These are phyloP conservation scores for Coracopsis vasa DNA, from an alignment of 2,113 vertebrate species.

Conservation along the genomic window DNA sequence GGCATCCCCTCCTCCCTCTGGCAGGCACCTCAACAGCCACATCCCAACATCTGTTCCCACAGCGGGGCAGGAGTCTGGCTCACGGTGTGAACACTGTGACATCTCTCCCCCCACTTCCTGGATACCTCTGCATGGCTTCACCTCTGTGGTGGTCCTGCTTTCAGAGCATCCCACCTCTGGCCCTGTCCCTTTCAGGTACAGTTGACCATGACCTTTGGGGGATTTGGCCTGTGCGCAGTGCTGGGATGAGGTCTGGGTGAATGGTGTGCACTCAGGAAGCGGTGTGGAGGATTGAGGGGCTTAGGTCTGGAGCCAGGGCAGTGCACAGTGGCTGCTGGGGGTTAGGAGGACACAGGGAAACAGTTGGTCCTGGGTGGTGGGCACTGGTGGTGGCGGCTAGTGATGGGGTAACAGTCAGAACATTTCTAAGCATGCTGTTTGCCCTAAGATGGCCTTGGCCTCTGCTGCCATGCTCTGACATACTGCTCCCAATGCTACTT, in stretches of 20 bases:
- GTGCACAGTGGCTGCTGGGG: not conserved
- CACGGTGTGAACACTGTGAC: accelerated
- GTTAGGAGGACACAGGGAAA: not conserved
- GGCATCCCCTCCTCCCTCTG: not conserved
- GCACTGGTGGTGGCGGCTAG: not conserved
- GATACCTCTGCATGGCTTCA: not conserved
- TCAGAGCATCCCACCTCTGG: not conserved
- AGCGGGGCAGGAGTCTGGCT: accelerated
- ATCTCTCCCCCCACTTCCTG: not conserved
- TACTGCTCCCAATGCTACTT: not conserved
- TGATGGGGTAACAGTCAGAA: not conserved
- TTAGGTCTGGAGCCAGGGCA: not conserved
- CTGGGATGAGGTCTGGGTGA: not conserved
- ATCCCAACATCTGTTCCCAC: not conserved
- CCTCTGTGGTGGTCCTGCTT: accelerated
- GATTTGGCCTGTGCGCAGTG: not conserved
- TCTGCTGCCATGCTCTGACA: not conserved
- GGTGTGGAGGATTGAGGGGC: not conserved
- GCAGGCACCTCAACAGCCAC: not conserved
- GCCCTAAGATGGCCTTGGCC: accelerated
- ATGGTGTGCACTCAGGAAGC: accelerated
- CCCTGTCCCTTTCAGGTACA: accelerated
- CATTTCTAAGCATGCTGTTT: accelerated
- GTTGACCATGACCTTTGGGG: not conserved
- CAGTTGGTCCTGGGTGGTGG: accelerated